A percentile compares a stretch with the other conserved stretches of the same genome.
Evolutionary conservation across 2,888 invertebrate species (phyloP).

Genomic region (Drymonia ruficornis): DNA sequence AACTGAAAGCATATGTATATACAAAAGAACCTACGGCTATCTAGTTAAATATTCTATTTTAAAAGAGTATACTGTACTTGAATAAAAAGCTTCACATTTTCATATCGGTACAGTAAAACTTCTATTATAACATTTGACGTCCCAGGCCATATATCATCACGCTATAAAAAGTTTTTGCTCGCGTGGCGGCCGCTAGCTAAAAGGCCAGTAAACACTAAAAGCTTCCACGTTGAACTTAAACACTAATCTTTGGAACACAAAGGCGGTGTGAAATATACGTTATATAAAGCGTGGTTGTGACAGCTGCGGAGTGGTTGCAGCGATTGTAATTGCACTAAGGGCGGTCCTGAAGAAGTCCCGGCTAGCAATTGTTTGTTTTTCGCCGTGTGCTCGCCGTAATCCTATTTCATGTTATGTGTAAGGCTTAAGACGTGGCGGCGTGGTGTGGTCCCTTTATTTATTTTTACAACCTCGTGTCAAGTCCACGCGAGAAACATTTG

Average conservation of each 20-base stretch:
- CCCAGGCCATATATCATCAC: not conserved
- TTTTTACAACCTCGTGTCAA: conserved; percentile 69
- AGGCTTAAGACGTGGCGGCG: conserved; percentile 41
- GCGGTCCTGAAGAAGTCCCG: conserved; percentile 14
- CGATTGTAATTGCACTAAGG: conserved; percentile 21
- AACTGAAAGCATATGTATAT: no score
- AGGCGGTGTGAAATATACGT: conserved; percentile 1
- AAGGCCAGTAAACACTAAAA: conserved; percentile 6
- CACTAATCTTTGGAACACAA: conserved; percentile 1
- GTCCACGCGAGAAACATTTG: conserved; percentile 66
- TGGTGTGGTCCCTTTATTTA: conserved; percentile 61
- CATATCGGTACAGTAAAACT: no score
- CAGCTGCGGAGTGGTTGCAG: conserved; percentile 8
- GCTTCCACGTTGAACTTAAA: not conserved
- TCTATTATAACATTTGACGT: no score
- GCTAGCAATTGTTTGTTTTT: conserved; percentile 25
- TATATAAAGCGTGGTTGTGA: not conserved
- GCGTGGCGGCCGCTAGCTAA: not conserved
- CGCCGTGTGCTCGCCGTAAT: conserved; percentile 26
- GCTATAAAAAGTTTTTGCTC: not conserved
- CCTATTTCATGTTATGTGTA: conserved; percentile 39
- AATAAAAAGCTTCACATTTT: no score
- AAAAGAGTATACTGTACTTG: no score
- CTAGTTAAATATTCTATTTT: no score
- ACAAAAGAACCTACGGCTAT: no score